Evolutionary conservation across 1,140 invertebrate species (phyloP).

Genomic region (Colletes latitarsis): DNA sequence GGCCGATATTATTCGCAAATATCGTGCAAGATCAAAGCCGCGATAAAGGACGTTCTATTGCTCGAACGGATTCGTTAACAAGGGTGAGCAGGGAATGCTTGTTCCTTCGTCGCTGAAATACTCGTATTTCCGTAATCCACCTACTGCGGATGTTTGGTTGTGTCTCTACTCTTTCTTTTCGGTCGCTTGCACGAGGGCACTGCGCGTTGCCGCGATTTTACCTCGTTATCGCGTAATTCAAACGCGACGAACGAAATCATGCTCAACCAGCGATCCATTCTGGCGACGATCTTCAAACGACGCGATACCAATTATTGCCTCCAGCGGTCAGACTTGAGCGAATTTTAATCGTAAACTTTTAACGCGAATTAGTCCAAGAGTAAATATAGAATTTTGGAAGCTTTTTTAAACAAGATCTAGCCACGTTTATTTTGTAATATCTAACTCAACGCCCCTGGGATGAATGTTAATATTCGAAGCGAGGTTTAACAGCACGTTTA

Average conservation of each 20-base stretch:
- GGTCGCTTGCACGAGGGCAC: too few species aligned
- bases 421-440: too few species aligned
- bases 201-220: neutral
- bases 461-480: too few species aligned
- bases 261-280: neutral
- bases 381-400: too few species aligned
- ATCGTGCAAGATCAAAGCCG: constrained; percentile 63
- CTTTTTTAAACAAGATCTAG: too few species aligned
- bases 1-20: constrained; percentile 62
- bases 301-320: too few species aligned
- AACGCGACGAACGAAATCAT: neutral
- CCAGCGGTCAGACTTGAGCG: too few species aligned
- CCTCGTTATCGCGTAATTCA: constrained; percentile 28
- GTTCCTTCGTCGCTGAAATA: constrained; percentile 29
- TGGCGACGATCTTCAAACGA: neutral
- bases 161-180: neutral
- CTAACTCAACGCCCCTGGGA: too few species aligned
- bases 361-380: too few species aligned
- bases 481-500: too few species aligned
- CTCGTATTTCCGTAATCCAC: constrained; percentile 18
- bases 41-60: constrained; percentile 61
- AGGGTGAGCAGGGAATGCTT: constrained; percentile 30
- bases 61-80: constrained; percentile 60
- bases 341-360: too few species aligned
- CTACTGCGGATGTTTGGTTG: neutral